A percentile compares a stretch with the other conserved stretches of the same genome.
These are phyloP conservation scores for Octodon degus DNA, from an alignment of 2,113 vertebrate species.

Conservation along the genomic window DNA sequence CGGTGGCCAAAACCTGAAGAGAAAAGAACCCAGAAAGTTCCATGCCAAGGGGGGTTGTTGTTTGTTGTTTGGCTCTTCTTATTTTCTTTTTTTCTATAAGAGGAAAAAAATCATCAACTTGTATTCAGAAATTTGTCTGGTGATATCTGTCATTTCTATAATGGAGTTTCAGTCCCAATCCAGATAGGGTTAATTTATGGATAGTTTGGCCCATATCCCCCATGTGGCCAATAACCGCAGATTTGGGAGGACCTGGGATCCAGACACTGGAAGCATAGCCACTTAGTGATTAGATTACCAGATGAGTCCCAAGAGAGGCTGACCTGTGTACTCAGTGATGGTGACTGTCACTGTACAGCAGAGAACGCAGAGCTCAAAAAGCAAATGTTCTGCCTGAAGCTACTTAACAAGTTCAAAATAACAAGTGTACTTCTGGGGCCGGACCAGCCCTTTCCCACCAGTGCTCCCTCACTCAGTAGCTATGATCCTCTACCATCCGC, in stretches of 20 bases:
- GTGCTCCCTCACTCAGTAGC: neutral
- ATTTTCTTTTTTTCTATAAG: neutral
- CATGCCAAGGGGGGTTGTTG: neutral
- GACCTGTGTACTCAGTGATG: neutral
- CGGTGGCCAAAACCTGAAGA: constrained; percentile 48
- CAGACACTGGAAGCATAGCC: neutral
- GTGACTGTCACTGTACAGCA: neutral
- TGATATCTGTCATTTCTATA: constrained; percentile 4
- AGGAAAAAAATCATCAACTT: neutral
- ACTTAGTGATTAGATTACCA: neutral
- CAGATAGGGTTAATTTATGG: neutral
- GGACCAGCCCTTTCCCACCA: neutral
- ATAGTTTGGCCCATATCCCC: neutral
- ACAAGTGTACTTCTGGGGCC: neutral
- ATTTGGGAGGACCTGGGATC: neutral
- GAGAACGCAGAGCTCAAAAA: neutral
- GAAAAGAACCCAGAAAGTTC: neutral
- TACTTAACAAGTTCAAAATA: constrained; percentile 20
- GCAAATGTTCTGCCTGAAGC: neutral
- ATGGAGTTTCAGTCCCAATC: neutral
- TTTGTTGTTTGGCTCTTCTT: neutral
- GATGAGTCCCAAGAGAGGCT: neutral
- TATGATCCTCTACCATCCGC: neutral
- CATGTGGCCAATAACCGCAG: neutral
- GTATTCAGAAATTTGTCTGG: constrained; percentile 38